Evolutionary conservation across 2,888 invertebrate genomes (phyloP).

Genomic region (Selenia dentaria): DNA sequence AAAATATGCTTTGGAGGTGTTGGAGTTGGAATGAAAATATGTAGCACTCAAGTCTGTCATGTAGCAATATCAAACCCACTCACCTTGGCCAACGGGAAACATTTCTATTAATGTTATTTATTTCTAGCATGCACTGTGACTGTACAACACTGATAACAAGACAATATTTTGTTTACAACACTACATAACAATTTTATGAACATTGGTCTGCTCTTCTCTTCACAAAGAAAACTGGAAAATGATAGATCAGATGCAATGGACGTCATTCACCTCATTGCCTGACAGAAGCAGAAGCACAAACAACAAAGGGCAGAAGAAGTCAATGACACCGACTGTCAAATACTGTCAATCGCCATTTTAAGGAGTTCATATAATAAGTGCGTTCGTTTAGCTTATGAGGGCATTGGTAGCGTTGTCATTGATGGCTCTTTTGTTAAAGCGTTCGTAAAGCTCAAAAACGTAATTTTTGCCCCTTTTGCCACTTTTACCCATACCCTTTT

Average conservation of each 20-base stretch:
- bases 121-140: constrained; percentile 31
- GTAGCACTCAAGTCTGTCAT: constrained; percentile 13
- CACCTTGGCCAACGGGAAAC: constrained; percentile 40
- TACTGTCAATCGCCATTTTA: too few species aligned
- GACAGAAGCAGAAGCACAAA: too few species aligned
- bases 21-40: constrained; percentile 13
- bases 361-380: too few species aligned
- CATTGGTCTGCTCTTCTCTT: constrained; percentile 25
- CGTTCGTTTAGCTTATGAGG: too few species aligned
- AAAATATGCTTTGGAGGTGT: constrained; percentile 1
- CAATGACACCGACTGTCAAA: not conserved
- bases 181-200: constrained; percentile 26
- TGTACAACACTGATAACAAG: constrained; percentile 26
- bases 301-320: too few species aligned
- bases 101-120: constrained; percentile 32
- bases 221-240: constrained; percentile 31
- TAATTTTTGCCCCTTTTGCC: too few species aligned
- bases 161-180: constrained; percentile 30
- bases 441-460: too few species aligned
- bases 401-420: too few species aligned
- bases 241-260: constrained; percentile 10
- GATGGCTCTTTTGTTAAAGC: too few species aligned
- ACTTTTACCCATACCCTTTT: too few species aligned
- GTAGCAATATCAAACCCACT: constrained; percentile 8
- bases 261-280: constrained; percentile 15